phyloP scores from a whole-genome alignment of 2,888 invertebrate species.

The Julus scanicus region DNA sequence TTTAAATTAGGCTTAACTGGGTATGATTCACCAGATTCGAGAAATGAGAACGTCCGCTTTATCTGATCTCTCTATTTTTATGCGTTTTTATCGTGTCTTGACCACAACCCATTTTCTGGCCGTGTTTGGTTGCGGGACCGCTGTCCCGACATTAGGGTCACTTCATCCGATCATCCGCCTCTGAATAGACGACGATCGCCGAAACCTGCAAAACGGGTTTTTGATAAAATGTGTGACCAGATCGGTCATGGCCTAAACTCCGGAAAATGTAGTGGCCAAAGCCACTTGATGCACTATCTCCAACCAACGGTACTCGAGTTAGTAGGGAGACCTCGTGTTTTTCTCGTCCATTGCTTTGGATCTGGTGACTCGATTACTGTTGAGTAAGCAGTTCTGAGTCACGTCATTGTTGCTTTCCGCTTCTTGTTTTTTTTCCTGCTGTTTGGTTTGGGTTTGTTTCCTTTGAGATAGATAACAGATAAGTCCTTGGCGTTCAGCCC shows the following conservation, averaged over 20 bases:
- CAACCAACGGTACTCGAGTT: no score
- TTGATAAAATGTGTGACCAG: neutral
- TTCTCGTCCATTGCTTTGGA: neutral
- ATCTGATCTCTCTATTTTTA: neutral
- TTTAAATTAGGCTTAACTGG: neutral
- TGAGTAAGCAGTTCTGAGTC: no score
- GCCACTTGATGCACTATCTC: neutral
- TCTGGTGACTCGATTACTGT: neutral
- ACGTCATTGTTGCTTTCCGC: no score
- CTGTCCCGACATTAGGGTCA: neutral
- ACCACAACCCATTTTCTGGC: neutral
- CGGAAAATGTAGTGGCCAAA: neutral
- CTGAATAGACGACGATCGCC: neutral
- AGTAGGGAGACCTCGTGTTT: neutral
- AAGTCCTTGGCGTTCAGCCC: no score
- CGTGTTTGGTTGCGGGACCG: neutral
- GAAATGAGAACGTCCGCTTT: neutral
- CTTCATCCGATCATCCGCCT: neutral
- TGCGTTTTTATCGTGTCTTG: neutral
- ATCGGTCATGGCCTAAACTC: neutral
- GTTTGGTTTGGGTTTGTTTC: no score
- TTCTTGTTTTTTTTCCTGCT: no score
- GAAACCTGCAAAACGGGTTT: neutral
- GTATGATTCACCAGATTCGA: neutral
- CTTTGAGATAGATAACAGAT: no score